Conservation (phyloP, 2,113 vertebrate species). For the Noctilio leporinus region DNA sequence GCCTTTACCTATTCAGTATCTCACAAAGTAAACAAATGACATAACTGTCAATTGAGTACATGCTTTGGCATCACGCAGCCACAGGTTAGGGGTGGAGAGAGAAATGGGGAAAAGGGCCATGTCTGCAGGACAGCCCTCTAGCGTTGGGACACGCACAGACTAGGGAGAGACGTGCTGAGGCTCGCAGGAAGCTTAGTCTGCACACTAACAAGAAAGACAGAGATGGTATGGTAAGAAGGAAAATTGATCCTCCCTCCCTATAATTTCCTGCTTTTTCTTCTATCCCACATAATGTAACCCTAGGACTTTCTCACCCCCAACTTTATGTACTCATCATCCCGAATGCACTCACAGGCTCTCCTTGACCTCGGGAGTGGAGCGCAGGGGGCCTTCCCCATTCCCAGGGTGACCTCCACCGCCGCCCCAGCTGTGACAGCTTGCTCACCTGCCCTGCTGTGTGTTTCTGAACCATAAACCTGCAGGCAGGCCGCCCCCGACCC, state of each 20-base stretch:
- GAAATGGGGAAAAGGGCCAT: not conserved
- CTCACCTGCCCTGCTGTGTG: not conserved
- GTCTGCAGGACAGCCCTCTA: not conserved
- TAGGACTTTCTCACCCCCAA: not conserved
- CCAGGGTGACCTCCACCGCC: too few species aligned
- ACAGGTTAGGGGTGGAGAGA: not conserved
- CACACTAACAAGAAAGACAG: not conserved
- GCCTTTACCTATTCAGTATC: not conserved
- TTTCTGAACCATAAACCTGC: not conserved
- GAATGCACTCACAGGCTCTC: not conserved
- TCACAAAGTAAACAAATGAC: not conserved
- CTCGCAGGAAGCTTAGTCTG: not conserved
- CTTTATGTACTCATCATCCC: not conserved
- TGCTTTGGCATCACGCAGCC: not conserved
- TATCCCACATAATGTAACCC: not conserved
- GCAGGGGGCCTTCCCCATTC: not conserved
- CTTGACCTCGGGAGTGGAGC: not conserved
- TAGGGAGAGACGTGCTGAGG: fast-evolving
- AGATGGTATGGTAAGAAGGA: not conserved
- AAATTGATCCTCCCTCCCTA: not conserved
- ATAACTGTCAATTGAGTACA: not conserved
- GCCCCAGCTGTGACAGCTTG: fast-evolving
- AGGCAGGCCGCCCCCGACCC: not conserved
- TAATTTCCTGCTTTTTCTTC: not conserved
- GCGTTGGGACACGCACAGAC: fast-evolving